Evolutionary conservation across 2,888 invertebrate species (phyloP), one percentile per base, ranked within the genome.

Genomic region (Acanthopleura granulata): DNA sequence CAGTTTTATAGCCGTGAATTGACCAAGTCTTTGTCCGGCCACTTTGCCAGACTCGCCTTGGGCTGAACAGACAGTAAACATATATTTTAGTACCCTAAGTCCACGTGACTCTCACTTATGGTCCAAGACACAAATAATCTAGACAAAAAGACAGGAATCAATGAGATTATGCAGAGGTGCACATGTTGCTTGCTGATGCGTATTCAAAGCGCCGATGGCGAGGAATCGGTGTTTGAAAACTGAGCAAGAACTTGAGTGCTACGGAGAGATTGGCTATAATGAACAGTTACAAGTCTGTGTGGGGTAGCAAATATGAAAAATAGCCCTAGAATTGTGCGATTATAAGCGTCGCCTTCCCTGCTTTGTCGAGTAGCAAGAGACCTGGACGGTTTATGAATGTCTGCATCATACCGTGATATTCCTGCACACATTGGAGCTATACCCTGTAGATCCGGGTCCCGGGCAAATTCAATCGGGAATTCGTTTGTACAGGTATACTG

Each of bases 381-480:
- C 40, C 4, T 40, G 40, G 40, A 40, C 3, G 4, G 40, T 9
- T 40, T 40, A 9, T n/a, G 9, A 30, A 66, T 66, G 25, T 4
- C 66, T 22, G 22, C 66, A 66, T 6, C 16, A 15, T 14, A 29
- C 22, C 22, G 4, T 27, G 18, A 25, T 15, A 66, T 22, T 29
- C 11, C 1, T 14, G 66, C 14, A 27, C 40, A 49, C 71, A 71
- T 71, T 71, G 49, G n/a, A 50, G 61, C 96, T 75, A 30, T 97
- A 97, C 97, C 97, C 97, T 97, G 97, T 97, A 97, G 96, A 96
- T 97, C 97, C 97, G 97, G 97, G 97, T 96, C 97, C 96, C 97
- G 97, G 97, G 95, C 95, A 93, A 83, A 79, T 77, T 77, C 78
- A 80, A 93, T 96, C 97, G 97, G 97, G 97, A 97, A 97, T 97